Conservation (phyloP, 2,888 invertebrate genomes). For the Trachelus tabidus region DNA sequence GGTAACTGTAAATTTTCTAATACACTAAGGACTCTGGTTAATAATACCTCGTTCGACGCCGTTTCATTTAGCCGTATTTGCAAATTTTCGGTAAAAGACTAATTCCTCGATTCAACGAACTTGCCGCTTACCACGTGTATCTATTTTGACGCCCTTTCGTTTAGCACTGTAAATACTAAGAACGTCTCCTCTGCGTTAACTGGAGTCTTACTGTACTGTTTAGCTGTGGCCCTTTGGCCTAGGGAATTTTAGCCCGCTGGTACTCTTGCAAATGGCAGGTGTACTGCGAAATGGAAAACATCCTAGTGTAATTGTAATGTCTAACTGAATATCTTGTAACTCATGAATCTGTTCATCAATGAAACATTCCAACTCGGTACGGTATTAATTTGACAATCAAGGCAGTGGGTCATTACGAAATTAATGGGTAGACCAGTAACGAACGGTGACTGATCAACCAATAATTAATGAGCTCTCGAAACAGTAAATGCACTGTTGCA, state of each 20-base stretch:
- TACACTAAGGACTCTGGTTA: not conserved
- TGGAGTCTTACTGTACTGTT: not conserved
- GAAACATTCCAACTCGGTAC: not conserved
- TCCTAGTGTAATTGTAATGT: not conserved
- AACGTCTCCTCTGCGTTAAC: not conserved
- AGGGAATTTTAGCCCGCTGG: not conserved
- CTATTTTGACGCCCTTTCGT: not conserved
- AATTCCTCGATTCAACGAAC: not conserved
- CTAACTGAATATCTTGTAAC: not conserved
- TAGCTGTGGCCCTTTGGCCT: not conserved
- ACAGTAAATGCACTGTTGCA: not conserved
- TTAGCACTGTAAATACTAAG: not conserved
- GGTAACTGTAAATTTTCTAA: not conserved
- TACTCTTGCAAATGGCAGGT: not conserved
- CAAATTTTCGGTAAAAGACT: not conserved
- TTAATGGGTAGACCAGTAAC: not conserved
- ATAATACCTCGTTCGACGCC: not conserved
- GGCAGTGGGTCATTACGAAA: not conserved
- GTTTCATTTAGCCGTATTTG: not conserved
- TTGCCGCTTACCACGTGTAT: not conserved
- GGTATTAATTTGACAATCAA: not conserved
- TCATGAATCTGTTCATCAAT: not conserved
- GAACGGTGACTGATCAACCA: not conserved
- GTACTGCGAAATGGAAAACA: not conserved
- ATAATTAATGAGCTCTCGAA: not conserved